Percentiles rank a stretch among this genome's conserved stretches.
Evolutionary conservation across 2,797 vertebrate genomes (phyloP).

Genomic region (Muscicapa striata): DNA sequence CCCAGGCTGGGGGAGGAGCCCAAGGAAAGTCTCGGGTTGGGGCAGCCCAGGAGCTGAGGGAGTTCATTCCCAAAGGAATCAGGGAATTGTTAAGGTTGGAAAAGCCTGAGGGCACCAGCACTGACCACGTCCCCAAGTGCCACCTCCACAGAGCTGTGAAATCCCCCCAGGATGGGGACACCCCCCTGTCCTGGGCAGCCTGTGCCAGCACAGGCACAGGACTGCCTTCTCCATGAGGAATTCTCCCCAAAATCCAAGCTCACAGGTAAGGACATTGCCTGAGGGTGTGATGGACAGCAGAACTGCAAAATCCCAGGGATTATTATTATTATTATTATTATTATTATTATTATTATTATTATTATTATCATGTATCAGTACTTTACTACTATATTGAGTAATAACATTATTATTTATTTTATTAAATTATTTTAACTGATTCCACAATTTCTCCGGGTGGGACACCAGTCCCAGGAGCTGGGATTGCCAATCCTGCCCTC

Average conservation of each 20-base stretch:
- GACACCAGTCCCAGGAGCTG: no score
- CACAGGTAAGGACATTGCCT: no score
- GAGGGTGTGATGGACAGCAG: no score
- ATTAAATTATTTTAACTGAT: no score
- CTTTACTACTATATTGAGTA: no score
- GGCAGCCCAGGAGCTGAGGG: rapidly evolving
- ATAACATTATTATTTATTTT: neutral
- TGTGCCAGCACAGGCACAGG: no score
- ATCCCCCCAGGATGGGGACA: no score
- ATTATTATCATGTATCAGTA: neutral
- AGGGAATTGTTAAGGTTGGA: rapidly evolving
- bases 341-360: neutral
- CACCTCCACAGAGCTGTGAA: neutral
- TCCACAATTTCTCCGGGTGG: neutral
- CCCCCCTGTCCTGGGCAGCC: no score
- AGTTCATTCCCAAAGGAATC: neutral
- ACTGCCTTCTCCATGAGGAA: neutral
- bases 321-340: neutral
- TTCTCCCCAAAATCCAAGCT: neutral
- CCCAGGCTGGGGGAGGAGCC: neutral
- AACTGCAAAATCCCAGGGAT: neutral
- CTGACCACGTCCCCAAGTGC: neutral
- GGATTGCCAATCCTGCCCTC: no score
- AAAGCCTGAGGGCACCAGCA: neutral
- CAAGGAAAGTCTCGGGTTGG: rapidly evolving